Evolutionary conservation across 2,113 vertebrate genomes (phyloP).

Genomic region (Eonycteris spelaea): DNA sequence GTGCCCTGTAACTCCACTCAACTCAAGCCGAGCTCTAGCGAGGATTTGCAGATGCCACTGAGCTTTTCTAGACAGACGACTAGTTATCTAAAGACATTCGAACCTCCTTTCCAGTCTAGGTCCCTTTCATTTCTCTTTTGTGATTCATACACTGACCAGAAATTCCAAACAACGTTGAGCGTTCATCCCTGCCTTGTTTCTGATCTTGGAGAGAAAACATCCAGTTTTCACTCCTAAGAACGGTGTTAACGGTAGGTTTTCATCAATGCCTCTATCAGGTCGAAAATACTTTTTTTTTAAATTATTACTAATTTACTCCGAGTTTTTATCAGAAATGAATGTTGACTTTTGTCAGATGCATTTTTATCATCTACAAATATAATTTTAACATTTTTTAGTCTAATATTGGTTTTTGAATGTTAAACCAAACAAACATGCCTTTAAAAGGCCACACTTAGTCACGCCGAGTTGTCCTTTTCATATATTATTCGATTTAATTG

Average conservation of each 20-base stretch:
- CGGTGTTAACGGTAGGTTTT: not conserved
- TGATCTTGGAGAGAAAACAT: not conserved
- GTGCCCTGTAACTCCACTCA: not conserved
- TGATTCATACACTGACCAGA: too few relatives aligned
- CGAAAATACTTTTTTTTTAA: fast-evolving
- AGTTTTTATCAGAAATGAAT: not conserved
- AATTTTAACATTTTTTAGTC: not conserved
- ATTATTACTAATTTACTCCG: not conserved
- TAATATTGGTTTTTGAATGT: not conserved
- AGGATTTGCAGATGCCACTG: fast-evolving
- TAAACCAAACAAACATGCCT: not conserved
- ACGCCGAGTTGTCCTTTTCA: not conserved
- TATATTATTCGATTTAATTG: not conserved
- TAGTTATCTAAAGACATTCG: too few relatives aligned
- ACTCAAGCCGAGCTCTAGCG: not conserved
- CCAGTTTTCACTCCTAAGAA: not conserved
- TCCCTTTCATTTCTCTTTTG: not conserved
- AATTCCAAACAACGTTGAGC: not conserved
- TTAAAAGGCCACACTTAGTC: not conserved
- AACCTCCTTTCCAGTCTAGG: not conserved
- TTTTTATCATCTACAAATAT: not conserved
- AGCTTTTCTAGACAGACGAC: not conserved
- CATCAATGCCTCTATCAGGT: not conserved
- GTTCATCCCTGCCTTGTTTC: not conserved
- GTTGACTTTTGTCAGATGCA: not conserved